Conservation (phyloP, 2,888 invertebrate species). For the Pterostichus madidus region DNA sequence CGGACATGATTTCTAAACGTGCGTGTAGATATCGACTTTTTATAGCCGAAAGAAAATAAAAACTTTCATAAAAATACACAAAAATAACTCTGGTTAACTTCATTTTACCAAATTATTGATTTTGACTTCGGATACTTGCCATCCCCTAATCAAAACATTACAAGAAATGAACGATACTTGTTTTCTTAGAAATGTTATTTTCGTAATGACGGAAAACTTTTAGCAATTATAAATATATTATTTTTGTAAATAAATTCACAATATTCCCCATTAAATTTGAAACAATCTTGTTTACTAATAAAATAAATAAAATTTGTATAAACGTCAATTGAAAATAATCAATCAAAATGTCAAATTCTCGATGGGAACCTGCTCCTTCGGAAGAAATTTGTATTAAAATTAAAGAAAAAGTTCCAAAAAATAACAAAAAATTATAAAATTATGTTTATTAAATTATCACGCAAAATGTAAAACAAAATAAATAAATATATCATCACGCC, state of each 20-base stretch:
- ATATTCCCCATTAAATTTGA: too few relatives aligned
- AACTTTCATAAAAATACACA: slow-evolving; percentile 64
- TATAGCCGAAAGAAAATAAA: slow-evolving; percentile 59
- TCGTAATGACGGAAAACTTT: not conserved
- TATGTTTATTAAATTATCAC: too few relatives aligned
- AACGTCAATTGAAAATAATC: too few relatives aligned
- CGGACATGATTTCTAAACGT: slow-evolving; percentile 62
- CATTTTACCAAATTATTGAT: slow-evolving; percentile 40
- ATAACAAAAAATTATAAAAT: too few relatives aligned
- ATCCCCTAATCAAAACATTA: slow-evolving; percentile 1
- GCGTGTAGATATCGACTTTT: slow-evolving; percentile 65
- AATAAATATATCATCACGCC: too few relatives aligned
- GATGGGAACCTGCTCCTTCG: too few relatives aligned
- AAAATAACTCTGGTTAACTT: slow-evolving; percentile 50
- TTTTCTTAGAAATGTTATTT: slow-evolving; percentile 5
- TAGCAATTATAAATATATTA: slow-evolving; percentile 19
- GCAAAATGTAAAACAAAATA: too few relatives aligned
- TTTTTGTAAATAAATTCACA: not conserved
- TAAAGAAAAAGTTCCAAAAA: too few relatives aligned
- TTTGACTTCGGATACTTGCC: not conserved
- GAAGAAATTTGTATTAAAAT: too few relatives aligned
- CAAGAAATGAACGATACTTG: not conserved
- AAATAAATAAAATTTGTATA: too few relatives aligned
- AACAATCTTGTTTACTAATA: too few relatives aligned
- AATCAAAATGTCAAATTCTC: too few relatives aligned